Conservation (phyloP, 2,888 invertebrate species). For the Philereme transversata region DNA sequence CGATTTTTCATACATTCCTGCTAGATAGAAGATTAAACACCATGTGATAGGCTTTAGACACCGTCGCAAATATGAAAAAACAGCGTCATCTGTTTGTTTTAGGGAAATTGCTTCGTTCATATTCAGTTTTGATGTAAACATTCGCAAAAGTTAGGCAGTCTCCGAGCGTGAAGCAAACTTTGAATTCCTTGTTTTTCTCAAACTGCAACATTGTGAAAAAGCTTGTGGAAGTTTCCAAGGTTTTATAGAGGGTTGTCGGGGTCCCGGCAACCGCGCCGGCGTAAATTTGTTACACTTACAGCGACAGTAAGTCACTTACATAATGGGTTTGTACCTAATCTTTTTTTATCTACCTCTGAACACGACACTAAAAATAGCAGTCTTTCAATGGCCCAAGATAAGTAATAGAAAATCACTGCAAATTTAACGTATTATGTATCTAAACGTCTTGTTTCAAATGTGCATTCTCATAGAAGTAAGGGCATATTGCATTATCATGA, state of each 20-base stretch:
- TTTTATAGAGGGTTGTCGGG: conserved; percentile 58
- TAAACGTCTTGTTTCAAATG: conserved; percentile 20
- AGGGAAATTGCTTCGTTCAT: conserved; percentile 36
- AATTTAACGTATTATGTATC: neutral
- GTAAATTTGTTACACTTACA: conserved; percentile 66
- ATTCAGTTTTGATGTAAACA: conserved; percentile 38
- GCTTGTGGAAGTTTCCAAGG: conserved; percentile 56
- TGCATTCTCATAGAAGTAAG: neutral
- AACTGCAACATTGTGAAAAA: conserved; percentile 62
- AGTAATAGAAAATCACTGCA: neutral
- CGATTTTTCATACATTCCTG: conserved; percentile 9
- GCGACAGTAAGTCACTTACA: conserved; percentile 61
- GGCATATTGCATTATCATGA: neutral
- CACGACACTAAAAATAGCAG: neutral
- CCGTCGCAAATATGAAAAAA: conserved; percentile 31
- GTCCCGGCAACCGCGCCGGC: conserved; percentile 55
- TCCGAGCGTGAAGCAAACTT: conserved; percentile 43
- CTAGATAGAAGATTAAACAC: conserved; percentile 16
- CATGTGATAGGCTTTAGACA: conserved; percentile 22
- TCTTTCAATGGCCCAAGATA: neutral
- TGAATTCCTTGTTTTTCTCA: conserved; percentile 57
- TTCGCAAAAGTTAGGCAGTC: conserved; percentile 44
- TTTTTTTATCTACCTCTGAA: conserved; percentile 46
- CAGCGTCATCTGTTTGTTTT: conserved; percentile 32
- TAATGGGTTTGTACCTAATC: conserved; percentile 56